Evolutionary conservation across 2,113 vertebrate genomes (phyloP).

Genomic region (Pteronura brasiliensis): DNA sequence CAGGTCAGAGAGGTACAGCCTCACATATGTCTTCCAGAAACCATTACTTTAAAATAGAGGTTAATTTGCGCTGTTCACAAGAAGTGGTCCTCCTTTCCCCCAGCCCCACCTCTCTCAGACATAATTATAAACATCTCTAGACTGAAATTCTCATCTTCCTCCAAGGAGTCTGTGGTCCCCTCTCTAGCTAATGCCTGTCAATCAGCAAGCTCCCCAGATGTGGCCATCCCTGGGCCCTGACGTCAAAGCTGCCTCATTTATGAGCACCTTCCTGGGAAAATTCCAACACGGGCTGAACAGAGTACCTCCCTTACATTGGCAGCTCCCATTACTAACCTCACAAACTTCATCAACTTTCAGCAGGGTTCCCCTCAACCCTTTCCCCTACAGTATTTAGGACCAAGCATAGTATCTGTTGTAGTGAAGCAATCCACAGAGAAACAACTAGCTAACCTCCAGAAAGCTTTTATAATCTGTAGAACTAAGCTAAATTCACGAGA

Average conservation of each 20-base stretch:
- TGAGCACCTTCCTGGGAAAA: not conserved
- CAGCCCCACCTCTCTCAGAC: not conserved
- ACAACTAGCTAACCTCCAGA: not conserved
- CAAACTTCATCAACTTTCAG: not conserved
- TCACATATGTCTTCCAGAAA: slow-evolving; percentile 32
- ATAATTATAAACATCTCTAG: not conserved
- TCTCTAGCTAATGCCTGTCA: not conserved
- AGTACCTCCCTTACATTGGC: not conserved
- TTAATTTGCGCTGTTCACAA: not conserved
- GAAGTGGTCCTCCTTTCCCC: not conserved
- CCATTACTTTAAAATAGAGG: not conserved
- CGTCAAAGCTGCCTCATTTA: not conserved
- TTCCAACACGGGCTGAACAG: not conserved
- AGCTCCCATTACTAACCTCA: rapidly evolving
- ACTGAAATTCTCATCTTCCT: not conserved
- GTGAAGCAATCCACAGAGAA: not conserved
- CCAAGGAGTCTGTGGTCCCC: not conserved
- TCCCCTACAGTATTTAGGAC: not conserved
- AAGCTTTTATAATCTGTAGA: not conserved
- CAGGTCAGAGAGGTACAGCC: not conserved
- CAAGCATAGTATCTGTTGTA: not conserved
- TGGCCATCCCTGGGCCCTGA: not conserved
- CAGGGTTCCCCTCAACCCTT: too few species aligned
- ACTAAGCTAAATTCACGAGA: not conserved
- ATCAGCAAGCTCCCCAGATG: not conserved